Percentiles rank a stretch among this genome's conserved stretches.
phyloP scores from a whole-genome alignment of 2,113 vertebrate species.

The Gavialis gangeticus region DNA sequence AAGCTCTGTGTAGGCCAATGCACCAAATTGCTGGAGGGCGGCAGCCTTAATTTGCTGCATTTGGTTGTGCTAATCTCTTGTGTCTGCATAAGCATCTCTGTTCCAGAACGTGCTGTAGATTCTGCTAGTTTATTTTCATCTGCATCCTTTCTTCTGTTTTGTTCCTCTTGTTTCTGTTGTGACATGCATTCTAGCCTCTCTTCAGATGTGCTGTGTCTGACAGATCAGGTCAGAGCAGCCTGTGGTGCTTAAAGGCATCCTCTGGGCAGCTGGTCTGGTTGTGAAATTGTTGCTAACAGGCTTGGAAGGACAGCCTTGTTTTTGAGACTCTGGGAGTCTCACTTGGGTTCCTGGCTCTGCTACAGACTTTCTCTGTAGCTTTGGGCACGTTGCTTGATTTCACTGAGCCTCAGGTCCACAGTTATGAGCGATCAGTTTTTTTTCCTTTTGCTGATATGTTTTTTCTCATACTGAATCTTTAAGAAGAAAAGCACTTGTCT shows the following conservation, averaged over 20 bases:
- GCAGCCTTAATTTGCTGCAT: background rate
- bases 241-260: background rate
- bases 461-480: no score
- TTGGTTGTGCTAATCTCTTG: background rate
- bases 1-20: background rate
- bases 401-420: background rate
- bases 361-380: background rate
- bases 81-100: background rate
- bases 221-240: background rate
- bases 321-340: background rate
- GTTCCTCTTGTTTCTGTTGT: background rate
- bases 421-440: background rate
- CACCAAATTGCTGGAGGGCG: background rate
- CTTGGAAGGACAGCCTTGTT: background rate
- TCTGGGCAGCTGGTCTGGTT: background rate
- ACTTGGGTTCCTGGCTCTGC: background rate
- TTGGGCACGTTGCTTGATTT: background rate
- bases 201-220: background rate
- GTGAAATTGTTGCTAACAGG: background rate
- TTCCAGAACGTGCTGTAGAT: background rate
- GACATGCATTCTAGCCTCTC: background rate
- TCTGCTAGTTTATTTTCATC: background rate
- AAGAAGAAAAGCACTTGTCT: no score
- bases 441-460: background rate
- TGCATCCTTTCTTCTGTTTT: background rate